Evolutionary conservation across 1,140 invertebrate genomes (phyloP).

Genomic region (Lanistes nyassanus): DNA sequence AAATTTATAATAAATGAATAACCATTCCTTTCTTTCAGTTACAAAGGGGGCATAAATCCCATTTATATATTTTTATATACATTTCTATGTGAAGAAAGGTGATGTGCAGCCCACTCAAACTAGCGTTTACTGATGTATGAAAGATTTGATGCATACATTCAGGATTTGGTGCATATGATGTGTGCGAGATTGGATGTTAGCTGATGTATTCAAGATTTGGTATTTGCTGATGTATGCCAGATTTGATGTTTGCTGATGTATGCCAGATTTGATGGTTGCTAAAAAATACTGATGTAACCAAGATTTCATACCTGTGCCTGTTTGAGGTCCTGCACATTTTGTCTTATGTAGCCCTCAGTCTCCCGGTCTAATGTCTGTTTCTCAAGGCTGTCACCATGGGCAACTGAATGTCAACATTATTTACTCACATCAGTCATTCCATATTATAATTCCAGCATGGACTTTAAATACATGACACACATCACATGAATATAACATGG

Average conservation of each 20-base stretch:
- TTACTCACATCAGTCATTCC: no score
- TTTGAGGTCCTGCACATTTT: slow-evolving; percentile 57
- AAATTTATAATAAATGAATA: not conserved
- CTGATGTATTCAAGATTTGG: no score
- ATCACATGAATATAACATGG: no score
- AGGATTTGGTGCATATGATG: no score
- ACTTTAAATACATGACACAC: no score
- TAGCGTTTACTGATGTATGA: no score
- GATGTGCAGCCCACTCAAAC: no score
- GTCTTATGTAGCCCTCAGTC: slow-evolving; percentile 48
- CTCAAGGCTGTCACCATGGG: slow-evolving; percentile 47
- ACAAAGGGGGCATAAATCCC: not conserved
- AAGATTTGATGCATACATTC: no score
- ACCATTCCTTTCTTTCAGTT: not conserved
- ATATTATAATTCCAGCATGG: no score
- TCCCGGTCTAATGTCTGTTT: slow-evolving; percentile 47
- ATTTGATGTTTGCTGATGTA: not conserved
- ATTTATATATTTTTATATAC: no score
- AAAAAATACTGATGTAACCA: not conserved
- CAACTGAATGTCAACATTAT: slow-evolving; percentile 41
- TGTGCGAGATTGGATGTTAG: no score
- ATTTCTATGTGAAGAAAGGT: no score
- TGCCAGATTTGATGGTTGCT: not conserved
- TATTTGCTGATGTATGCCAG: not conserved
- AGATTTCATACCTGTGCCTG: slow-evolving; percentile 52